These are phyloP conservation scores for Chaetorhynchus papuensis DNA, from an alignment of 2,113 vertebrate species.

Conservation along the genomic window DNA sequence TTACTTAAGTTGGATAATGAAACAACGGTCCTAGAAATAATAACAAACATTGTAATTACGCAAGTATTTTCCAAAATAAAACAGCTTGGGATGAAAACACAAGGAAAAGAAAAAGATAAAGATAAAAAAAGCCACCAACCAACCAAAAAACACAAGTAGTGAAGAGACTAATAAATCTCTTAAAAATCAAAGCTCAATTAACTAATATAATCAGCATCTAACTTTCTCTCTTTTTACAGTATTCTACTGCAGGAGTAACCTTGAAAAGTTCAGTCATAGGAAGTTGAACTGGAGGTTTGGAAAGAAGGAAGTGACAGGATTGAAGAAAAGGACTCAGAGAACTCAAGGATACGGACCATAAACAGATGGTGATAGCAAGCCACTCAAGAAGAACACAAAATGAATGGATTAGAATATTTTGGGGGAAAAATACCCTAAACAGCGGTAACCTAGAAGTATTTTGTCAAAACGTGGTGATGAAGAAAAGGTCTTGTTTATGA, in stretches of 20 bases:
- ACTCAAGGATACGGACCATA: too few species aligned
- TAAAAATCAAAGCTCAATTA: neutral
- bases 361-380: neutral
- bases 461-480: neutral
- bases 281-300: neutral
- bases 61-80: neutral
- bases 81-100: neutral
- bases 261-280: neutral
- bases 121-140: neutral
- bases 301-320: neutral
- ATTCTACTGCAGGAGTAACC: neutral
- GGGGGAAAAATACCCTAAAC: accelerated
- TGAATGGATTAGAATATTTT: neutral
- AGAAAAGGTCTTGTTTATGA: neutral
- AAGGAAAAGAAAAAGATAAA: neutral
- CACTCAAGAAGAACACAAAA: neutral
- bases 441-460: neutral
- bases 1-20: neutral
- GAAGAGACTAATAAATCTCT: neutral
- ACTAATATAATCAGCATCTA: neutral
- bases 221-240: neutral
- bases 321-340: neutral
- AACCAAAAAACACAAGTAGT: neutral
- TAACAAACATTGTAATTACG: neutral
- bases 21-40: neutral